phyloP scores from a whole-genome alignment of 2,888 invertebrate genomes.

The Heliconius erato region DNA sequence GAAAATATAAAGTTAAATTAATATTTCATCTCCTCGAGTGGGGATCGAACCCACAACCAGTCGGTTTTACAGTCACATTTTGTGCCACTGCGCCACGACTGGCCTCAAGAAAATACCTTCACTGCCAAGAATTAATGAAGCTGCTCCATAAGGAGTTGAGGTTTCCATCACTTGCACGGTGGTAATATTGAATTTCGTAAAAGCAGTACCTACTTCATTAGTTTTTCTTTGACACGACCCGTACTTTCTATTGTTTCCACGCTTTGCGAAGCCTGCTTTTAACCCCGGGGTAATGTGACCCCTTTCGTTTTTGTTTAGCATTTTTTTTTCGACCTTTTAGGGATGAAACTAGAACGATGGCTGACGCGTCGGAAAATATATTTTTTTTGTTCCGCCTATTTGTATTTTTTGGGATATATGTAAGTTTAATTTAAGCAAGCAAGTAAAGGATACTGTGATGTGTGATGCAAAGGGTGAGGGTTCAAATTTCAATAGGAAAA shows the following conservation, averaged over 20 bases:
- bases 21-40: too few species aligned
- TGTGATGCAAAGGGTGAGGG: too few species aligned
- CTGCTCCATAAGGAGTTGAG: not conserved
- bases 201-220: conserved; percentile 76
- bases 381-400: conserved; percentile 22
- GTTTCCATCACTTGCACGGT: conserved; percentile 50
- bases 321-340: conserved; percentile 51
- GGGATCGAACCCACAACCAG: too few species aligned
- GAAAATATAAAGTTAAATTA: too few species aligned
- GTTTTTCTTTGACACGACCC: conserved; percentile 70
- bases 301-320: conserved; percentile 56
- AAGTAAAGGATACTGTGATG: not conserved
- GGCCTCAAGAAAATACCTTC: not conserved
- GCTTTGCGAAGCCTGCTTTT: conserved; percentile 58
- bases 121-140: not conserved
- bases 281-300: conserved; percentile 65
- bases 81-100: too few species aligned
- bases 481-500: too few species aligned
- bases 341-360: conserved; percentile 49
- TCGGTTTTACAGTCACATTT: too few species aligned
- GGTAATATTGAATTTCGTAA: conserved; percentile 77
- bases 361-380: conserved; percentile 41
- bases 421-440: not conserved
- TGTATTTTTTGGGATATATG: conserved; percentile 2
- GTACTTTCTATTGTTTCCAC: conserved; percentile 74